These are phyloP conservation scores for Norana najaformis DNA, from an alignment of 2,888 invertebrate species.

Conservation along the genomic window DNA sequence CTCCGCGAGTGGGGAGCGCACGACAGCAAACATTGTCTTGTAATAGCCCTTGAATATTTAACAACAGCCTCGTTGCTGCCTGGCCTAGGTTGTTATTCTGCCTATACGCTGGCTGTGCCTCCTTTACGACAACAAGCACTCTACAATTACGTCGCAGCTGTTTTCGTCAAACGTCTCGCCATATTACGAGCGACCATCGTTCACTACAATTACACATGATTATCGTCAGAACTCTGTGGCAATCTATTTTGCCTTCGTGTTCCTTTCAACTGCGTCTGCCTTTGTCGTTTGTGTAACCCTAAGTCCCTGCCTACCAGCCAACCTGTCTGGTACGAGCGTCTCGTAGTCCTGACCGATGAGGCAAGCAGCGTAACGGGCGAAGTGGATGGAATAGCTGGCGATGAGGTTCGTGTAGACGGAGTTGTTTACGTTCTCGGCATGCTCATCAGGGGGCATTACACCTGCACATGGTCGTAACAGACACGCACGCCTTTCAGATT, in stretches of 20 bases:
- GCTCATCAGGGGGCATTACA: constrained; percentile 58
- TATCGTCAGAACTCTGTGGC: neutral
- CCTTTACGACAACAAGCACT: neutral
- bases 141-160: neutral
- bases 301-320: neutral
- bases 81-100: too few species aligned
- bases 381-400: constrained; percentile 38
- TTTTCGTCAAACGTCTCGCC: neutral
- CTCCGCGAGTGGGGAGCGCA: too few species aligned
- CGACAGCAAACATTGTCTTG: too few species aligned
- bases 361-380: constrained; percentile 22
- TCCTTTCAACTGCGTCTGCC: neutral
- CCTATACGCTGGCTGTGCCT: too few species aligned
- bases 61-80: too few species aligned
- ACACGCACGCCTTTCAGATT: too few species aligned
- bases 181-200: neutral
- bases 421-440: constrained; percentile 46
- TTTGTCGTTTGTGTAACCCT: neutral
- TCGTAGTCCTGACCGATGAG: constrained; percentile 7
- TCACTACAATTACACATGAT: neutral
- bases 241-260: neutral
- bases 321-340: constrained; percentile 24
- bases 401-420: constrained; percentile 50
- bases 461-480: constrained; percentile 44
- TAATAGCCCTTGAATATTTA: too few species aligned